phyloP scores from a whole-genome alignment of 2,888 invertebrate genomes.

The Neoascia interrupta region DNA sequence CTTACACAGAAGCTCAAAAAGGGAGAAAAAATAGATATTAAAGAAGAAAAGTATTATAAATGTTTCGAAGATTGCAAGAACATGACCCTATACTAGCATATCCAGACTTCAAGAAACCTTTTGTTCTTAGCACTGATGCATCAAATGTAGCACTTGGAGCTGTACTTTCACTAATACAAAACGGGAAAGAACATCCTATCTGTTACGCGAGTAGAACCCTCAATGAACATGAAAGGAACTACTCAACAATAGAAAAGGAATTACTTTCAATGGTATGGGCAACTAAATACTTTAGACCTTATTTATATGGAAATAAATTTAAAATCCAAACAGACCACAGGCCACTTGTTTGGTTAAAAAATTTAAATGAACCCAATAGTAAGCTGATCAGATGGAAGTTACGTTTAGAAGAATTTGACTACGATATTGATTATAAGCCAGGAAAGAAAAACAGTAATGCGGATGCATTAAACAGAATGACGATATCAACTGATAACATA shows the following conservation, averaged over 20 bases:
- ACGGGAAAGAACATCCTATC: conserved; percentile 3
- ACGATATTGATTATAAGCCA: neutral
- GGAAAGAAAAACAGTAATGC: neutral
- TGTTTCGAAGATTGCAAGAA: neutral
- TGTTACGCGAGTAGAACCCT: conserved; percentile 30
- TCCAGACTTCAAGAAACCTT: neutral
- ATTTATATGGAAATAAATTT: conserved; percentile 36
- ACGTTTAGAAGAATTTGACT: neutral
- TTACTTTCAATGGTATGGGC: conserved; percentile 31
- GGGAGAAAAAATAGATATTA: neutral
- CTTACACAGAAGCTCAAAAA: neutral
- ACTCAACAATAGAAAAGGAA: conserved; percentile 38
- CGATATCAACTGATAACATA: neutral
- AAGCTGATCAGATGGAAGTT: conserved; percentile 21
- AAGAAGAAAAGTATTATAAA: conserved; percentile 14
- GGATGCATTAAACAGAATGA: too few species aligned
- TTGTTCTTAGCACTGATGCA: conserved; percentile 4
- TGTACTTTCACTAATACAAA: conserved; percentile 8
- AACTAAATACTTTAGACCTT: conserved; percentile 26
- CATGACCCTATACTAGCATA: neutral
- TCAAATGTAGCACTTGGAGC: conserved; percentile 6
- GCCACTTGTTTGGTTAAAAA: conserved; percentile 35
- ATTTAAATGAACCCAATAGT: conserved; percentile 29
- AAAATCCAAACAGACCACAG: conserved; percentile 31
- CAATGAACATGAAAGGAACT: conserved; percentile 24